Evolutionary conservation across 2,888 invertebrate species (phyloP).

Genomic region (Limnephilus rhombicus): DNA sequence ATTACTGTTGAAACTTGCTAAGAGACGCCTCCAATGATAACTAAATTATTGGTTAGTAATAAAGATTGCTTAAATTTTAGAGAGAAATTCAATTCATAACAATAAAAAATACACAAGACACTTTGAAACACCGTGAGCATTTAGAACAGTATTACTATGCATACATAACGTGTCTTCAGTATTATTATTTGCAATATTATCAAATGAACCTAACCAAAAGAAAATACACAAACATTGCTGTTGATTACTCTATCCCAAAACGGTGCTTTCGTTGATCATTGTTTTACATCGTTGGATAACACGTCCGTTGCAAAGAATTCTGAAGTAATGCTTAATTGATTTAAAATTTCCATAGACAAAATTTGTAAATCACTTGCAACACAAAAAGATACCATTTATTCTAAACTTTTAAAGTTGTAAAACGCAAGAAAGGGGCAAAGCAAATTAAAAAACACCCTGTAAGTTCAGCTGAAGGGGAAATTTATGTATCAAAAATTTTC

Average conservation of each 20-base stretch:
- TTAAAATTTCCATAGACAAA: neutral
- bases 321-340: neutral
- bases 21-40: conserved; percentile 15
- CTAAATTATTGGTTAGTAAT: conserved; percentile 18
- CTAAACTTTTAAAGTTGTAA: neutral
- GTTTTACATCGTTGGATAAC: neutral
- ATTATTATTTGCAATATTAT: neutral
- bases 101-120: conserved; percentile 4
- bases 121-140: conserved; percentile 34
- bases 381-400: neutral
- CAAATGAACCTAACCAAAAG: neutral
- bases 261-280: neutral
- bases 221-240: neutral
- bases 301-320: neutral
- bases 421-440: neutral
- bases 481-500: neutral
- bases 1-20: neutral
- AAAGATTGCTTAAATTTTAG: conserved; percentile 33
- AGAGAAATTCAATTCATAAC: conserved; percentile 5
- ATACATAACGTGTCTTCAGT: neutral
- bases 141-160: neutral
- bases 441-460: neutral
- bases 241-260: neutral
- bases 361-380: neutral
- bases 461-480: neutral